Conservation (phyloP, 2,797 vertebrate genomes). For the Acrossocheilus wenchowensis region DNA sequence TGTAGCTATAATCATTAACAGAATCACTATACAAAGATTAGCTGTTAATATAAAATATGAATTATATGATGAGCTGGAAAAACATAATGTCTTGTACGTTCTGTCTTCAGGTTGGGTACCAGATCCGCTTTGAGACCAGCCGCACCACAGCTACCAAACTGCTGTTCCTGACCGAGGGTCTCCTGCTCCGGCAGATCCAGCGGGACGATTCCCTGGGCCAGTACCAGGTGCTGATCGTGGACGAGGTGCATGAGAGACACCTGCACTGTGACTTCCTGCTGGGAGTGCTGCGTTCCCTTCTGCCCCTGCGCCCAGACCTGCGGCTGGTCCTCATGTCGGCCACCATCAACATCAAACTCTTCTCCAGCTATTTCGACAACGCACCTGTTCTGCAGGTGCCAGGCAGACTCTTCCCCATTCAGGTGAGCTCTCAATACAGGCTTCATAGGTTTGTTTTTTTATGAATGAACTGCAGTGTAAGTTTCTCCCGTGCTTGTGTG, state of each 20-base stretch:
- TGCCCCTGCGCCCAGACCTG: constrained; percentile 77
- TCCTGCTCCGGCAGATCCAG: constrained; percentile 90
- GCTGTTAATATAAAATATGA: too few species aligned
- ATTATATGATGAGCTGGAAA: neutral
- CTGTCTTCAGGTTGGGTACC: constrained; percentile 85
- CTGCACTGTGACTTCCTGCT: constrained; percentile 91
- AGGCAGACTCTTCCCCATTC: constrained; percentile 89
- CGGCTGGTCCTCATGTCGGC: constrained; percentile 93
- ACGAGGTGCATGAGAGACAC: constrained; percentile 93
- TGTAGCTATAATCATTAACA: neutral
- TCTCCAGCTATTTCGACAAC: constrained; percentile 82
- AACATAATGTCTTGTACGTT: neutral
- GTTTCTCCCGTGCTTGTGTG: neutral
- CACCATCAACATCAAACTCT: constrained; percentile 92
- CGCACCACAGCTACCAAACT: constrained; percentile 84
- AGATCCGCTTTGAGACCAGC: constrained; percentile 92
- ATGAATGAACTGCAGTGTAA: neutral
- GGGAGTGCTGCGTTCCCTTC: constrained; percentile 83
- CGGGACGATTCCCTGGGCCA: constrained; percentile 77
- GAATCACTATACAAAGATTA: neutral
- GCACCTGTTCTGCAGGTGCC: constrained; percentile 93
- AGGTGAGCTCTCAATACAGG: constrained; percentile 69
- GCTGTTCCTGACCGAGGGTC: constrained; percentile 90
- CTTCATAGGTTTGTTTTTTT: neutral
- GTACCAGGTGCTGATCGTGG: constrained; percentile 86